Percentiles rank a stretch among this genome's conserved stretches.
These are phyloP conservation scores for Podarcis muralis DNA, from an alignment of 2,113 vertebrate genomes.

Conservation along the genomic window DNA sequence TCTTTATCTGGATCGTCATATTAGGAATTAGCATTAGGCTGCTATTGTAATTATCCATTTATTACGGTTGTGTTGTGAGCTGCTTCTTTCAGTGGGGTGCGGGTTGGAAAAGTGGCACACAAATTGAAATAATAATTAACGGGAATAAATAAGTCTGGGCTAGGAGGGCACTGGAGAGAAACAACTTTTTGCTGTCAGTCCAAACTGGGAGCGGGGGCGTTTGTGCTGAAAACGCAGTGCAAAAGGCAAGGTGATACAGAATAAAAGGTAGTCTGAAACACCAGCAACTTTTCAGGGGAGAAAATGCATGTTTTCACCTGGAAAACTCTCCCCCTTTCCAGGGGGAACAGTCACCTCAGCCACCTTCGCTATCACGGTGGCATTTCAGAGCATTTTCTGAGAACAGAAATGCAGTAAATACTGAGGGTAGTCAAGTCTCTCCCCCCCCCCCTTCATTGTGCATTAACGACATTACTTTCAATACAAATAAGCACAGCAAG, in stretches of 20 bases:
- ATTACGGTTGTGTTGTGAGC: no score
- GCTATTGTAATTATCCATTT: no score
- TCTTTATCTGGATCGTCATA: no score
- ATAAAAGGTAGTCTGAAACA: constrained; percentile 21
- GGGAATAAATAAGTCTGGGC: no score
- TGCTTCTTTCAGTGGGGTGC: no score
- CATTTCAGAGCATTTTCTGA: constrained; percentile 1
- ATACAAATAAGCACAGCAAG: constrained; percentile 27
- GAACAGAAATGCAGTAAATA: constrained; percentile 30
- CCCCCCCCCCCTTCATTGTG: background rate
- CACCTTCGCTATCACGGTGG: constrained; percentile 27
- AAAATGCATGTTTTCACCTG: background rate
- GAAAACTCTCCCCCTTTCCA: constrained; percentile 1
- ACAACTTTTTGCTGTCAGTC: background rate
- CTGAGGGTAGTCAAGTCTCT: constrained; percentile 28
- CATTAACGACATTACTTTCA: constrained; percentile 23
- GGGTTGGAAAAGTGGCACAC: no score
- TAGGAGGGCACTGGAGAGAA: background rate
- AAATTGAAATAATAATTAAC: no score
- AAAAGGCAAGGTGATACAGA: constrained; percentile 6
- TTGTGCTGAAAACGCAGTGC: constrained; percentile 19
- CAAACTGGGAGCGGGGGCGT: background rate
- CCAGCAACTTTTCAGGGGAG: constrained; percentile 3
- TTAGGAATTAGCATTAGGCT: no score
- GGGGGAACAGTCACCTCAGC: background rate